Base-by-base conservation (phyloP, 2,113 vertebrate species). In the Triplophysa siluroides region DNA sequence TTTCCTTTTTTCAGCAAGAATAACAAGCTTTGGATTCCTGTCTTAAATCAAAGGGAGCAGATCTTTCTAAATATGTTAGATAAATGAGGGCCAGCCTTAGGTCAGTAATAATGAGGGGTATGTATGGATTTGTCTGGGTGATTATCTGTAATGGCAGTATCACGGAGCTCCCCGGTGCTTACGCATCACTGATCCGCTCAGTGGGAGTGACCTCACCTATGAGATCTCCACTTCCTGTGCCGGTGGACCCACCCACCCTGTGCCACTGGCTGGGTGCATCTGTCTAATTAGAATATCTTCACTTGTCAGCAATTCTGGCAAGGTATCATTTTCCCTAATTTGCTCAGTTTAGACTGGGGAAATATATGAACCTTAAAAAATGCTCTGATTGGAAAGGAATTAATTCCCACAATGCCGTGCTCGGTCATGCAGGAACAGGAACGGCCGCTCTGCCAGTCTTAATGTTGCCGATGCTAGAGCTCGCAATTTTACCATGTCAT, bases 291-390 rank as follows among this genome's bases (percentile, higher is more conserved):
- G 95, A 95, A 95, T 94, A 94, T 95, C 91, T 95, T 92, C 88
- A 88, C 90, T 93, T 95, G 94, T 96, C 95, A 95, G 93, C 93
- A 54, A 92, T 89, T 93, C 93, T 93, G 93, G 94, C 94, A 96
- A 96, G 94, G 93, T 94, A 95, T 96, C 95, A 97, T 98, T 96
- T 98, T 95, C 94, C 92, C 93, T 94, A 93, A 95, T 96, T 95
- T 96, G 95, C 95, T 96, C 94, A 90, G 93, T 96, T 96, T 95
- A 95, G 93, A 95, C 95, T 94, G 94, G 94, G 95, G 93, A 95
- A 96, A 96, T 97, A 97, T 95, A 95, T 96, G 95, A 98, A 94
- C 93, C 95, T 95, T 95, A 96, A 95, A 91, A 95, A 96, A 96
- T 93, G 86, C 92, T 91, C 95, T 95, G 94, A 96, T 96, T 96